Base-by-base conservation (phyloP, 2,797 vertebrate genomes). In the Lepidocolaptes lacrymiger region DNA sequence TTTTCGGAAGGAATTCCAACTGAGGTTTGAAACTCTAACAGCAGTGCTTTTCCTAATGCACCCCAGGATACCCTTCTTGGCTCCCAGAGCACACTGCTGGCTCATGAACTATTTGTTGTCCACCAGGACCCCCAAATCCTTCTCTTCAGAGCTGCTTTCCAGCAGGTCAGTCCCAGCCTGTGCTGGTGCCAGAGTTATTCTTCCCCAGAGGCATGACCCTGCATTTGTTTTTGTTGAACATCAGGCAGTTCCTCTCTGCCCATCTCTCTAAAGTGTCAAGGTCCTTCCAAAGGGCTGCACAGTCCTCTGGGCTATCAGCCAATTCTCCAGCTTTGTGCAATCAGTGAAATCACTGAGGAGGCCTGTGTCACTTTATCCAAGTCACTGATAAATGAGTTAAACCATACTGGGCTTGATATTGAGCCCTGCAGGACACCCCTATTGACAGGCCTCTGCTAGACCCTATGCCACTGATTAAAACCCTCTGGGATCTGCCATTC, bases 231-330 rank as follows among this genome's bases (percentile, higher is more conserved):
- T 34, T 52, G 32, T 8, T 52, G 59, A 43, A 28, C 16, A 18
- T 77, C 59, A 63, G 59, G 3, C 6, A 2, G 19, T 17, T 43
- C 19, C 0, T 32, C 54, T 61, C 39, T 61, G 24, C 17, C 21
- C 16, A 49, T 21, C 6, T 75, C 10, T 39, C 27, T 22, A 26
- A 3, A 4, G 17, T 41, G 18, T 13, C 1, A 0, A 49, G 44
- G 22, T 7, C 7, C 36, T 10, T 49, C 18, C 13, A 6, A 51
- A 51, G 22, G 23, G 1, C 22, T 39, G 56, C 73, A 39, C 28
- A 16, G 44, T 23, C 22, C 30, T 3, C 13, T 16, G 28, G 58
- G 36, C 18, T 10, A 41, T 17, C 1, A 1, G 10, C 18, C 30
- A n/a, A 46, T 41, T 10, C 36, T 62, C 14, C 30, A 62, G 23